A percentile compares a stretch with the other conserved stretches of the same genome.
Evolutionary conservation across 2,113 vertebrate species (phyloP).

Genomic region (human (Homo sapiens)): DNA sequence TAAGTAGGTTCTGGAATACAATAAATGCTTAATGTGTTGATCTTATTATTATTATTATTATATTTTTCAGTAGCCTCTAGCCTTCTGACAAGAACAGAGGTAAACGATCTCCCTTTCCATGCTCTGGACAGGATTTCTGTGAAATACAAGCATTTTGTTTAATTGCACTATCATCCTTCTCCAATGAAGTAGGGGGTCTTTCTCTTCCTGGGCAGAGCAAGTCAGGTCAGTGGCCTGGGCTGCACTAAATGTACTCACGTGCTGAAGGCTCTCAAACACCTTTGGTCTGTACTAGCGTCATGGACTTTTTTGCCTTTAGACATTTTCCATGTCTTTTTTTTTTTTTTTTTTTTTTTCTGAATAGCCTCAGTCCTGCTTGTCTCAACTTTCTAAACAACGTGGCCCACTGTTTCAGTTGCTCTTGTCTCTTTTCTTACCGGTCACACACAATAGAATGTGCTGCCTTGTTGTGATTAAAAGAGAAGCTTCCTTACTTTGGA

Average conservation of each 20-base stretch:
- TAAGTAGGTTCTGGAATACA: not conserved
- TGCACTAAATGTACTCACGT: not conserved
- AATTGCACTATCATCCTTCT: not conserved
- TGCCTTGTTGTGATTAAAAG: constrained; percentile 48
- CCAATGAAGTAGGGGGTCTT: not conserved
- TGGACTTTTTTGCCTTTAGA: not conserved
- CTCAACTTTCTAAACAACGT: not conserved
- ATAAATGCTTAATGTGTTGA: not conserved
- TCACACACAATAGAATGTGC: not conserved
- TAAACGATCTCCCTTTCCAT: not conserved
- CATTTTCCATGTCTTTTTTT: not conserved
- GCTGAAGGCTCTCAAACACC: not conserved
- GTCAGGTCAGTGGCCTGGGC: not conserved
- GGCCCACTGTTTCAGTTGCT: not conserved
- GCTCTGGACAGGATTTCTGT: not conserved
- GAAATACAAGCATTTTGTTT: not conserved
- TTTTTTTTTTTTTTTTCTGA: not conserved
- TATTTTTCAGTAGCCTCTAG: not conserved
- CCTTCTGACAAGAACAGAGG: not conserved
- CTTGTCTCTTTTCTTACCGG: not conserved
- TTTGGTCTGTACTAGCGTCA: not conserved
- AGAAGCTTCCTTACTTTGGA: constrained; percentile 33
- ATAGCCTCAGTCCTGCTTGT: not conserved
- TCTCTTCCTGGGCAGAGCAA: not conserved
- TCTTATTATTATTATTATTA: not conserved